Evolutionary conservation across 2,797 vertebrate genomes (phyloP), one percentile per base, ranked within the genome.

Genomic region (Chelonia mydas): DNA sequence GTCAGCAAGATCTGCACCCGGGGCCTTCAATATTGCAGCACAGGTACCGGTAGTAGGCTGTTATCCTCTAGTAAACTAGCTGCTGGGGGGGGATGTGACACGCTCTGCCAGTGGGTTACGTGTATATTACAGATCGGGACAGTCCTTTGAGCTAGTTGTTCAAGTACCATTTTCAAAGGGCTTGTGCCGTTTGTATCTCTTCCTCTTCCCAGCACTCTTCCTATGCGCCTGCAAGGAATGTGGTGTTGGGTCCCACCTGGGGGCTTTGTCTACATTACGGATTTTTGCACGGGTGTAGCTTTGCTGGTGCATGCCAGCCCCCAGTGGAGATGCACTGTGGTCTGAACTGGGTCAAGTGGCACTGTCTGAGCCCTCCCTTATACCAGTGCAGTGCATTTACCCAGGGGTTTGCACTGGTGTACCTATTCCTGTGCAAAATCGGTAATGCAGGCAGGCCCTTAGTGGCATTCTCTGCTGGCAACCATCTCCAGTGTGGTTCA

Each of bases 111-210:
- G 57, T 31, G 28, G 13, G 31, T 61, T 7, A 31, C 5, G 5
- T 61, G 28, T 61, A 11, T 61, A 15, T 33, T 11, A 17, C 59
- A 61, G 15, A 31, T 7, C 8, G 41, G 7, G 50, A 2, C 3
- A 0, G 11, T 3, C 2, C 83, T 61, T 72, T 25, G 13, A 45
- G 9, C 5, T 41, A 27, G 3, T 59, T 51, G n/a, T 57, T 1
- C 3, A 49, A n/a, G 0, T 7, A 0, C 31, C 0, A 0, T 77
- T 87, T 54, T 55, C 78, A 31, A 23, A 84, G 59, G 51, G 33
- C 81, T 92, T 68, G 0, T 5, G 0, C 17, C 50, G 54, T 65
- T 84, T 84, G 59, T 27, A 61, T 61, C 9, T 2, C 25, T 51
- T 74, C 33, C n/a, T 81, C 45, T 33, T 16, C 50, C 11, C 59